Base-by-base conservation (phyloP, 2,888 invertebrate species). In the Ditula angustiorana region DNA sequence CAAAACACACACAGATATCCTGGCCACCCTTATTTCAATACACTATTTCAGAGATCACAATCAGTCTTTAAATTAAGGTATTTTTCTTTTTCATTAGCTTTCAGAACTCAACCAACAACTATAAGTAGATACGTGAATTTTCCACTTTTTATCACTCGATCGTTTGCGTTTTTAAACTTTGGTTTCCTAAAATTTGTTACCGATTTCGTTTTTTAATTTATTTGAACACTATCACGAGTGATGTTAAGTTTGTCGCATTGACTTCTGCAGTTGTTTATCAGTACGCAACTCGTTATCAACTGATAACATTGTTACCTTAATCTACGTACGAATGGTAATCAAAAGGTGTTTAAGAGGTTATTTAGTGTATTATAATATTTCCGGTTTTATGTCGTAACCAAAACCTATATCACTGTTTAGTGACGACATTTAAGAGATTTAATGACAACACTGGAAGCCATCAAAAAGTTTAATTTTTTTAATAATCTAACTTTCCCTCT, bases 221-320 rank as follows among this genome's bases (percentile, higher is more conserved):
- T 30, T 7, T 11, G 19, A 33, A 35, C 16, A 47, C 0, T 16
- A 2, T 8, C 37, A 60, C 60, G 30, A 28, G 26, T 30, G 28
- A 30, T 3, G 37, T 16, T 28, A 8, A 13, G 19, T 28, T 19
- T 28, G 26, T 30, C 67, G 53, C 65, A 67, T 64, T 37, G 55
- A 21, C 63, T 60, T 56, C 71, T 65, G 67, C 65, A 67, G 11
- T 52, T 1, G 5, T 37, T 58, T 71, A 73, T 73, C 70, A 16
- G 21, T 50, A 61, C 70, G 71, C 71, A 59, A 55, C n/a, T 26
- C 52, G 55, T 52, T 72, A 73, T 74, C 73, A 35, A 8, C 1
- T 56, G 74, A 74, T 74, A 74, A 55, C 46, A 67, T 67, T 70
- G 71, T 73, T 73, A 67, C 68, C 63, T 69, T 72, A 58, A 69